A percentile compares a stretch with the other conserved stretches of the same genome.
Conservation (phyloP, 1,140 invertebrate species). For the Plodia interpunctella region DNA sequence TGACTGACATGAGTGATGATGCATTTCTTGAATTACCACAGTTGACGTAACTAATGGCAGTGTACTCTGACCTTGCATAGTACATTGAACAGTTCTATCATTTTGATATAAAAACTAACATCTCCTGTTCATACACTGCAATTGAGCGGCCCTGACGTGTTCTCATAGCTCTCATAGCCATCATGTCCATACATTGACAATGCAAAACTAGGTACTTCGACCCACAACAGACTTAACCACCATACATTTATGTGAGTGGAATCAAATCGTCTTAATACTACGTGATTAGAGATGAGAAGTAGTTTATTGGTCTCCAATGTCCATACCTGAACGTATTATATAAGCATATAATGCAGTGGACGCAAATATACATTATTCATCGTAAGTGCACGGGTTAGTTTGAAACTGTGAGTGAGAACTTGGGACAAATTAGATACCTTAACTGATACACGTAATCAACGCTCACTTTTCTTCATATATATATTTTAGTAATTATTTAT, state of each 20-base stretch:
- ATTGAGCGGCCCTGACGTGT: slow-evolving; percentile 30
- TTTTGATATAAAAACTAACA: background rate
- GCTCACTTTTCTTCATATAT: too few relatives aligned
- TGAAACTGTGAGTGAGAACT: slow-evolving; percentile 25
- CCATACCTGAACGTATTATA: slow-evolving; percentile 49
- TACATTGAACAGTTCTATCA: slow-evolving; percentile 1
- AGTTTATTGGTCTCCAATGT: slow-evolving; percentile 51
- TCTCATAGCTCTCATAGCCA: slow-evolving; percentile 27
- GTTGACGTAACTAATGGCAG: slow-evolving; percentile 47
- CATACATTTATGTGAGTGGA: slow-evolving; percentile 54
- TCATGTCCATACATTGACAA: slow-evolving; percentile 24
- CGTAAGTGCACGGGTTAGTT: slow-evolving; percentile 41
- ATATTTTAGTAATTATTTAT: too few relatives aligned
- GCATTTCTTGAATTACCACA: slow-evolving; percentile 41
- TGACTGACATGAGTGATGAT: slow-evolving; percentile 29
- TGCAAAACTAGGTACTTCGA: slow-evolving; percentile 18
- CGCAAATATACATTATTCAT: slow-evolving; percentile 60
- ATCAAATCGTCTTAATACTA: slow-evolving; percentile 47
- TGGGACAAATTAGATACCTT: too few relatives aligned
- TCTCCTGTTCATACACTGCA: slow-evolving; percentile 9
- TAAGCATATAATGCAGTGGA: slow-evolving; percentile 62
- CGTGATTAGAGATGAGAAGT: slow-evolving; percentile 59
- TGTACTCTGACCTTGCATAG: slow-evolving; percentile 41
- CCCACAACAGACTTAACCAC: slow-evolving; percentile 38
- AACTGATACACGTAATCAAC: too few relatives aligned